Base-by-base conservation (phyloP, 2,888 invertebrate species). In the Bembecia ichneumoniformis region DNA sequence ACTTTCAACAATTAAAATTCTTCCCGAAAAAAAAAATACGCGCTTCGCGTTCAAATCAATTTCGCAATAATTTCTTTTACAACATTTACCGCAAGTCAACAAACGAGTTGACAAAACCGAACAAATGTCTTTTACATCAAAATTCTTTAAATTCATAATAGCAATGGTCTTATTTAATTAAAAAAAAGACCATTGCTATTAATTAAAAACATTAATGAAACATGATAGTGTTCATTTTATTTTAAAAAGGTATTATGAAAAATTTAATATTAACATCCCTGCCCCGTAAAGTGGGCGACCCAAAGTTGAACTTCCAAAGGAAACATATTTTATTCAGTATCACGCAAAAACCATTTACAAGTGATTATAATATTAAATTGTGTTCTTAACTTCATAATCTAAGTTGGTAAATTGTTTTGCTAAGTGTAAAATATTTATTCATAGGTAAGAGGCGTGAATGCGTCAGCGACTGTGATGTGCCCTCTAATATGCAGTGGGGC, bases 401-500 rank as follows among this genome's bases (percentile, higher is more conserved):
- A 44, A 44, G 44, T 44, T 44, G 1, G 44, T 44, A 17, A 44
- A 40, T n/a, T 40, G 44, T 44, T 17, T 47, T 28, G 13, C 13
- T 13, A 13, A 5, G 2, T 48, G 9, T 50, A 16, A 49, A 54
- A 50, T 52, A 54, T 51, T 48, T 44, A 44, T 44, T 44, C 3
- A 15, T 11, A 83, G 82, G 79, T 80, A 67, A 75, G 56, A 63
- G 74, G 73, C 73, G 70, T 73, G 74, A 66, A 66, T 78, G 77
- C 73, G 71, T 71, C 71, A 58, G 61, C 77, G 73, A 66, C 68
- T 78, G 84, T 82, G 80, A 86, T 87, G 86, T 81, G 61, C 62
- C 56, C 71, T 77, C 68, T 83, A 84, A 79, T 83, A 87, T 84
- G 86, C 82, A 74, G 82, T 74, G 84, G 79, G 71, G 78, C 73